A percentile compares a stretch with the other conserved stretches of the same genome.
Evolutionary conservation across 2,113 vertebrate species (phyloP).

Genomic region (Felis catus): DNA sequence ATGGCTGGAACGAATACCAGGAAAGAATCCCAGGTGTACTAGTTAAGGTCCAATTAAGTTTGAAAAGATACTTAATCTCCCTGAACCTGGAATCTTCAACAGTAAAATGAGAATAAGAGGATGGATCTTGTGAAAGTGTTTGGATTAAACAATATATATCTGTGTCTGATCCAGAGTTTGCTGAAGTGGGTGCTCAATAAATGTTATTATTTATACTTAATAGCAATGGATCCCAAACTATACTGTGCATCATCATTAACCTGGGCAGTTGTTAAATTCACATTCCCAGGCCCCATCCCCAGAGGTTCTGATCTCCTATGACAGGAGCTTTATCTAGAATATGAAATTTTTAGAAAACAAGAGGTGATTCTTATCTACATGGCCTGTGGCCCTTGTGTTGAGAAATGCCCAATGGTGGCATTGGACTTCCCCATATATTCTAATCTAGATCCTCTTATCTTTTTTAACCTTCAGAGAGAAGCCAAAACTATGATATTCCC

Average conservation of each 20-base stretch:
- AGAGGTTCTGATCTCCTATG: background rate
- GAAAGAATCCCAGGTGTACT: background rate
- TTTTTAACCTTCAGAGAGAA: background rate
- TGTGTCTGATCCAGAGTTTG: background rate
- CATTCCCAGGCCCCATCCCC: background rate
- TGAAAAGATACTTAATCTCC: background rate
- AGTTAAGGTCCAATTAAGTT: background rate
- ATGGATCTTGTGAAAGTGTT: background rate
- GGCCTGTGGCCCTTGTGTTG: background rate
- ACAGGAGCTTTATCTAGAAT: background rate
- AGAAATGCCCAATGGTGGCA: background rate
- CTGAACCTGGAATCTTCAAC: background rate
- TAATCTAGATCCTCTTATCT: background rate
- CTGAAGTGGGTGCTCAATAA: background rate
- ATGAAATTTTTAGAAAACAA: background rate
- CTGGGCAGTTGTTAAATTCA: background rate
- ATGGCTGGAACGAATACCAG: background rate
- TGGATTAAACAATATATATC: background rate
- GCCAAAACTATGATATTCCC: background rate
- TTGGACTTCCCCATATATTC: background rate
- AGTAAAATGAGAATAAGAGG: background rate
- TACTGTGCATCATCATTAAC: background rate
- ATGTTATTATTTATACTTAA: background rate
- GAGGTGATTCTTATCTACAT: background rate
- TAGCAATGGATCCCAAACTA: background rate